Evolutionary conservation across 2,888 invertebrate species (phyloP), one percentile per base, ranked within the genome.

Genomic region (Malthinus flaveolus): DNA sequence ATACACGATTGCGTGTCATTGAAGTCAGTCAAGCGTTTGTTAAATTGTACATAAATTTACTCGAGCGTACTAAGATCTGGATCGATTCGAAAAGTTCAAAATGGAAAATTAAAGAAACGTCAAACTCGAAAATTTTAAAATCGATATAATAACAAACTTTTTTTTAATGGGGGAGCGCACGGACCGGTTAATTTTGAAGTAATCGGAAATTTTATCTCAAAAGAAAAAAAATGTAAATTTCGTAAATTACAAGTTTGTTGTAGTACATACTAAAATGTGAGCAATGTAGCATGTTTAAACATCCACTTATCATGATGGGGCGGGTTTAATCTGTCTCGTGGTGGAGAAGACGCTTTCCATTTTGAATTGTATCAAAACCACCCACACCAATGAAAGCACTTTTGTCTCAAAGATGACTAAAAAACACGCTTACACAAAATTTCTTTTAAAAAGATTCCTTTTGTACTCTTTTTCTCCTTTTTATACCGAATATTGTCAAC

Each of bases 361-460:
- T 31, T 13, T 52, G 56, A 59, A 63, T 63, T 57, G 50, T 56
- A 53, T 54, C 47, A 49, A 15, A 50, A 31, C 15, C 12, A 56
- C 50, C 45, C 64, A 57, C 45, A 51, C 47, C 48, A 58, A 15
- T 10, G 46, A 42, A 9, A 42, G 23, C 23, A 5, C 52, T 49
- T 63, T 63, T 63, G 63, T 66, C 58, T 62, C 51, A 6, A 32
- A 53, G 61, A 65, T 63, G 62, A 61, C 61, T 66, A 65, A 51
- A 57, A 58, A 59, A 57, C 59, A 63, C 33, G 45, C 51, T 52
- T 48, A 32, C 35, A 59, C 44, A 65, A 64, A 23, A 23, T 23
- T 62, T 58, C 63, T 61, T 62, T 64, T 65, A 66, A 65, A 66
- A 64, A 61, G 63, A 61, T 60, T 53, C 62, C 63, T 66, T 70